Evolutionary conservation across 2,113 vertebrate species (phyloP), one percentile per base, ranked within the genome.

Genomic region (Tinamus guttatus): DNA sequence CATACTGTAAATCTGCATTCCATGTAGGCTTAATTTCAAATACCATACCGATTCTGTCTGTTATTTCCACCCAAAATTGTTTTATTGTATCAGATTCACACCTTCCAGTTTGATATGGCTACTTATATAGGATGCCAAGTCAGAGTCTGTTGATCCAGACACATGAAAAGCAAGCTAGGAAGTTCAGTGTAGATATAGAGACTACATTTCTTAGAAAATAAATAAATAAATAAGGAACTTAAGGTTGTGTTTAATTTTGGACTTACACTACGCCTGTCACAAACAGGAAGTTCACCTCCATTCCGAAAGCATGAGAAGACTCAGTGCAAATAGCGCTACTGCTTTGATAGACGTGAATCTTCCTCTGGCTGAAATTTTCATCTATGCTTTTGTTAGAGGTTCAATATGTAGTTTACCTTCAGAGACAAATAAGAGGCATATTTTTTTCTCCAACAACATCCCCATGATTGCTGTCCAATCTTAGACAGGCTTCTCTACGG

Each of bases 1-100:
- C 60, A 71, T 34, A 87, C 15, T 43, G 5, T 65, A 94, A 93
- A 95, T 52, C 81, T 73, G 19, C 32, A 9, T 84, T 93, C 65
- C 36, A 25, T 3, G 27, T 8, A 64, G 19, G 19, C 22, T 92
- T 81, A 63, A 52, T 85, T 90, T 38, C 38, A 89, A 76, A 30
- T 41, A 47, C 14, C 56, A 7, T 65, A 8, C 30, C 58, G 69
- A 87, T 69, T 52, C 28, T 85, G 38, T 43, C 52, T 81, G 28
- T 70, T 81, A 60, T 5, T 4, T 78, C 65, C 81, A 17, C 13
- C 74, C 74, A 58, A 32, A n/a, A 60, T 89, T 88, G 12, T 3
- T 77, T 86, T 90, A 54, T 70, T 81, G 15, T 74, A 19, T 28
- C 5, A 54, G 20, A 89, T 63, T 88, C 32, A 38, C 9, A 75